Conservation (phyloP, 53 echinoderm and acorn worm genomes). For the Actinopyga echinites region DNA sequence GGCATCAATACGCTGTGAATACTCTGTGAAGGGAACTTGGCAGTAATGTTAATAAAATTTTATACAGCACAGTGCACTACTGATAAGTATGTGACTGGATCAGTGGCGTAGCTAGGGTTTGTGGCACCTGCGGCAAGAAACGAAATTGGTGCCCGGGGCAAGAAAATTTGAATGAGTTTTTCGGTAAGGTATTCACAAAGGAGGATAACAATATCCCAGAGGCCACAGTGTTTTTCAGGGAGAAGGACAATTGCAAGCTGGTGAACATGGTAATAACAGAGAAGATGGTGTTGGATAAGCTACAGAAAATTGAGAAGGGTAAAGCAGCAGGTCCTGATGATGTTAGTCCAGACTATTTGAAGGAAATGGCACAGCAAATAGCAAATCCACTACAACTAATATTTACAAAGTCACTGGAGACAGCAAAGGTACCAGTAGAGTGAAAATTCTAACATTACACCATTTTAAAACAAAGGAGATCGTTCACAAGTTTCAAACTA, state of each 20-base stretch:
- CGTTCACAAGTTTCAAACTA: background rate
- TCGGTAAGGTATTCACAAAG: background rate
- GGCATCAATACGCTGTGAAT: no score
- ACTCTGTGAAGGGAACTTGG: no score
- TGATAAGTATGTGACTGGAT: no score
- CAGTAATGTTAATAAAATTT: no score
- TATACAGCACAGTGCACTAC: no score
- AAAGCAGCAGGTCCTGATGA: conserved; percentile 5
- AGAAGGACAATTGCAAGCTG: background rate
- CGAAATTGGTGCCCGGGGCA: background rate
- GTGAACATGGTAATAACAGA: background rate
- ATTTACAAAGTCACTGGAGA: conserved; percentile 1
- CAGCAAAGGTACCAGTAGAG: background rate
- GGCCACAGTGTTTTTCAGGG: background rate
- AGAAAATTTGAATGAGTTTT: conserved; percentile 8
- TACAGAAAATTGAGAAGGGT: background rate
- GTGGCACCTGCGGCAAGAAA: no score
- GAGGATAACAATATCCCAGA: background rate
- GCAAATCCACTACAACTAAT: background rate
- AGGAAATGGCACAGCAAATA: conserved; percentile 17
- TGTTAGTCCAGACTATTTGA: background rate
- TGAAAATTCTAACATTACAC: conserved; percentile 27
- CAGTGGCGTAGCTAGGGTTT: no score
- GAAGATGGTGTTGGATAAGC: background rate
- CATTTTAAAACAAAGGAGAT: background rate